phyloP scores from a whole-genome alignment of 1,140 invertebrate species.

The Drosophila pallidifrons region DNA sequence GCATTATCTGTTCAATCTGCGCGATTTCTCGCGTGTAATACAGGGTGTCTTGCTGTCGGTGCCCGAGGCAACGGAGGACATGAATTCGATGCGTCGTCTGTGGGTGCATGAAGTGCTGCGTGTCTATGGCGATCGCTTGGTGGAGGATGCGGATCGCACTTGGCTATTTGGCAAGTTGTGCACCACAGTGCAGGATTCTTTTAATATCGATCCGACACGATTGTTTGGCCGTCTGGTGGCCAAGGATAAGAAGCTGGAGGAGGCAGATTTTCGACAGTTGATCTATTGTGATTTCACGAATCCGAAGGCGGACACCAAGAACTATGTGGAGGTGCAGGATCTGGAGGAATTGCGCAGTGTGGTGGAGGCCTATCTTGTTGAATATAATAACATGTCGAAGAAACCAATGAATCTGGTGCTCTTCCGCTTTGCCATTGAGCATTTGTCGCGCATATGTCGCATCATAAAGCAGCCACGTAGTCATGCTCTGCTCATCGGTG shows the following conservation, averaged over 20 bases:
- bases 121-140: constrained; percentile 97
- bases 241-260: constrained; percentile 63
- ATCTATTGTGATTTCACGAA: constrained; percentile 98
- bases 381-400: constrained; percentile 98
- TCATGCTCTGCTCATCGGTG: constrained; percentile 94
- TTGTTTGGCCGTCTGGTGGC: constrained; percentile 84
- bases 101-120: constrained; percentile 98
- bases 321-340: constrained; percentile 95
- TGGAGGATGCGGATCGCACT: constrained; percentile 92
- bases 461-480: constrained; percentile 96
- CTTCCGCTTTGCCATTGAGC: constrained; percentile 97
- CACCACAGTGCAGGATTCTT: constrained; percentile 86
- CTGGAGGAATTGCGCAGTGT: constrained; percentile 92
- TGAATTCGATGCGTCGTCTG: constrained; percentile 94
- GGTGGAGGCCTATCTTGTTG: constrained; percentile 95
- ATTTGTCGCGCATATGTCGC: constrained; percentile 95
- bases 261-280: constrained; percentile 91
- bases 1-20: constrained; percentile 97
- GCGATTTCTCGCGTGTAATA: constrained; percentile 97
- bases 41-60: constrained; percentile 96
- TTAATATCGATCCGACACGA: constrained; percentile 79
- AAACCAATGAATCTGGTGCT: constrained; percentile 98
- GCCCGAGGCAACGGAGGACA: constrained; percentile 95
- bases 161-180: constrained; percentile 92
- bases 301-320: constrained; percentile 94